phyloP scores from a whole-genome alignment of 2,888 invertebrate genomes.

The Aethes cnicana region DNA sequence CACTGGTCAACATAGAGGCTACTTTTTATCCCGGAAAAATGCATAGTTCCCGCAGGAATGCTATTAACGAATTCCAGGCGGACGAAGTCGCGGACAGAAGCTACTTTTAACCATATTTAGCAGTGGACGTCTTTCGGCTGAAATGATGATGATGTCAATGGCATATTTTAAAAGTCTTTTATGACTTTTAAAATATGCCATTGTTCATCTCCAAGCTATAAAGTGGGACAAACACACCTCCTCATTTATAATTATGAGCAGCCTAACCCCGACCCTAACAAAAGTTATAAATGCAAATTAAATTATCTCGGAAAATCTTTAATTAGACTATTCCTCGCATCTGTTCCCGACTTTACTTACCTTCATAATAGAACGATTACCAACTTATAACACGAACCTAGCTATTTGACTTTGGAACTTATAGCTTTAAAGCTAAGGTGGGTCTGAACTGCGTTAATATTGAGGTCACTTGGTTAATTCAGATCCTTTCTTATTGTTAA shows the following conservation, averaged over 20 bases:
- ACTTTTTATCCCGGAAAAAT: too few species aligned
- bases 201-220: too few species aligned
- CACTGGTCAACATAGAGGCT: too few species aligned
- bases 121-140: too few species aligned
- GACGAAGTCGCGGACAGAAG: too few species aligned
- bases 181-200: too few species aligned
- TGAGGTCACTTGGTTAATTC: slow-evolving; percentile 16
- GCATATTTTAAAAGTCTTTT: too few species aligned
- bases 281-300: slow-evolving; percentile 39
- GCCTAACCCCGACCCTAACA: slow-evolving; percentile 4
- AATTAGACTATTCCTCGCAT: slow-evolving; percentile 47
- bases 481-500: slow-evolving; percentile 20
- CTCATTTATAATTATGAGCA: background rate
- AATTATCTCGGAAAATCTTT: slow-evolving; percentile 43
- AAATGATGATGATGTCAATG: too few species aligned
- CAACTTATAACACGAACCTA: background rate
- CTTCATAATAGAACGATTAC: slow-evolving; percentile 35
- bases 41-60: too few species aligned
- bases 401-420: background rate
- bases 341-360: slow-evolving; percentile 39
- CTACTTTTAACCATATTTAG: too few species aligned
- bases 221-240: background rate
- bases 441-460: background rate
- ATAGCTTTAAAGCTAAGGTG: background rate
- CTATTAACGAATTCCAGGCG: too few species aligned